These are phyloP conservation scores for Garrulus glandarius DNA, from an alignment of 2,797 vertebrate genomes.

Conservation along the genomic window DNA sequence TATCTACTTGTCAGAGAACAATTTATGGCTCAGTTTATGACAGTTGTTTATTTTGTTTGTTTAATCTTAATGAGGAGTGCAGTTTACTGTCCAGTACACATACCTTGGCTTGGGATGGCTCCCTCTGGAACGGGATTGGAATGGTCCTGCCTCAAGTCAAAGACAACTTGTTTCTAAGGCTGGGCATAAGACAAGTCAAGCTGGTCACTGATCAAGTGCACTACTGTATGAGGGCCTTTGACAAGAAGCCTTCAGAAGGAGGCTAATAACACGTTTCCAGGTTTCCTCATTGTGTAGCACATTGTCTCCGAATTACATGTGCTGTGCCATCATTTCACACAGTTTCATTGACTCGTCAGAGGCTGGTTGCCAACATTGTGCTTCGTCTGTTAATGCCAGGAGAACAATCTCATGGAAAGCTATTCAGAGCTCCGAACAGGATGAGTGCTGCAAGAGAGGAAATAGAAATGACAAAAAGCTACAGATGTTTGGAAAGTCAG, in stretches of 20 bases:
- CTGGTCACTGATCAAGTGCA: not conserved
- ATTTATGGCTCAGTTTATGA: not conserved
- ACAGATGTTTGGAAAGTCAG: conserved; percentile 5
- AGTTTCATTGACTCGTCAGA: conserved; percentile 18
- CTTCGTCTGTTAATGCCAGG: not conserved
- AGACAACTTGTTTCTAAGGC: not conserved
- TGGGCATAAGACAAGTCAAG: not conserved
- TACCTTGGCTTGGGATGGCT: not conserved
- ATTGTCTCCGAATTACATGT: not conserved
- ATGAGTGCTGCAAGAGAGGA: not conserved
- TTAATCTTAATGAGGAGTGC: not conserved
- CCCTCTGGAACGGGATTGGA: not conserved
- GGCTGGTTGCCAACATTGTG: not conserved
- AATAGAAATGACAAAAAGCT: not conserved
- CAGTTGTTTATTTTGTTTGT: not conserved
- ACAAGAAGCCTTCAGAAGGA: not conserved
- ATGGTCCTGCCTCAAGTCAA: not conserved
- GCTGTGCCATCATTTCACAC: not conserved
- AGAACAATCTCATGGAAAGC: not conserved
- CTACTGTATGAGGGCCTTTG: not conserved
- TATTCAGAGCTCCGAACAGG: conserved; percentile 2
- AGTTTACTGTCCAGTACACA: not conserved
- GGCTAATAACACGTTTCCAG: not conserved
- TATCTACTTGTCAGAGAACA: not conserved
- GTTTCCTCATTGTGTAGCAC: not conserved